These are phyloP conservation scores for Altica lythri DNA, from an alignment of 2,888 invertebrate species.

Conservation along the genomic window DNA sequence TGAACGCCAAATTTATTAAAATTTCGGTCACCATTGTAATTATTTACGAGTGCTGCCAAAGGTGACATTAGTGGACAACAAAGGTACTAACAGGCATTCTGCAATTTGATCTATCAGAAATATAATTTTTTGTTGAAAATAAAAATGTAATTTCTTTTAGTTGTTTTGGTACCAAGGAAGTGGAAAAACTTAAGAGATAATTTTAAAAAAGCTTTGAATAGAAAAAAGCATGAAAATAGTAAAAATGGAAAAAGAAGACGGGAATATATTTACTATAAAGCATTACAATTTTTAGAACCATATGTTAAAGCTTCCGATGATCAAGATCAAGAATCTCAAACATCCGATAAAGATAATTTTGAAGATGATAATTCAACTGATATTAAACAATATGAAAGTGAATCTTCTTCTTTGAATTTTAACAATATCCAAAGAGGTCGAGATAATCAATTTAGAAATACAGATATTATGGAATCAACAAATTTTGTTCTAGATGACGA, in stretches of 20 bases:
- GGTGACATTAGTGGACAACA: no score
- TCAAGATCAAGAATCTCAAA: not conserved
- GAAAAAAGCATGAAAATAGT: not conserved
- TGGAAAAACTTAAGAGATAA: conserved; percentile 18
- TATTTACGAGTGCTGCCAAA: no score
- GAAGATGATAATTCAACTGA: not conserved
- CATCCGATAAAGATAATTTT: not conserved
- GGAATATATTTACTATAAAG: conserved; percentile 13
- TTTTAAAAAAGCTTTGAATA: conserved; percentile 12
- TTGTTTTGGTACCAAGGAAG: conserved; percentile 6
- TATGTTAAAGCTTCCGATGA: not conserved
- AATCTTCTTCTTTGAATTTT: no score
- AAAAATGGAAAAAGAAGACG: conserved; percentile 7
- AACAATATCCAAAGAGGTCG: no score
- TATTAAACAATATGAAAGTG: conserved; percentile 6
- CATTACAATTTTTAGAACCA: conserved; percentile 12
- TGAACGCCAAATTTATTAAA: no score
- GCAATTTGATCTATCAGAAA: no score
- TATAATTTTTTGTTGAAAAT: no score
- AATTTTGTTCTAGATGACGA: conserved; percentile 4
- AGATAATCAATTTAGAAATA: no score
- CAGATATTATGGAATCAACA: no score
- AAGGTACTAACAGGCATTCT: no score
- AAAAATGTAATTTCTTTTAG: no score
- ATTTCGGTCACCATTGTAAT: no score